Evolutionary conservation across 2,113 vertebrate genomes (phyloP).

Genomic region (Microtus pennsylvanicus): DNA sequence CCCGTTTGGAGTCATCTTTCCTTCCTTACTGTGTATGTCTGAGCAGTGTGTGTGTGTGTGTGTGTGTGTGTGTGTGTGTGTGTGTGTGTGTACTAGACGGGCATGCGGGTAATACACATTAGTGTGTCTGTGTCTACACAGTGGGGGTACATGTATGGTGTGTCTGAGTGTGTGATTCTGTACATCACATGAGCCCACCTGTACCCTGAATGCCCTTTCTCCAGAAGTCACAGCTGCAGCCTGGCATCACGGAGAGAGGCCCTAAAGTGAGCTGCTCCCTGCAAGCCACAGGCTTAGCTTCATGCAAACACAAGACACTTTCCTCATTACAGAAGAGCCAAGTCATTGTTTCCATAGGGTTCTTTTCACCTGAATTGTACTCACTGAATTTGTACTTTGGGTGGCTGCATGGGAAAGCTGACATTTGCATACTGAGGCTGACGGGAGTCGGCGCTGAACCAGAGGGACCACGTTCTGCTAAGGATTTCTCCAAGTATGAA

Average conservation of each 20-base stretch:
- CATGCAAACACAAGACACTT: too few relatives aligned
- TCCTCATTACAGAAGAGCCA: not conserved
- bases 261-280: not conserved
- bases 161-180: not conserved
- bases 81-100: not conserved
- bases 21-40: not conserved
- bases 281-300: not conserved
- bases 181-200: rapidly evolving
- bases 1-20: not conserved
- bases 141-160: not conserved
- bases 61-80: not conserved
- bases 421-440: not conserved
- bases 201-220: not conserved
- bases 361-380: not conserved
- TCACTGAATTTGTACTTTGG: not conserved
- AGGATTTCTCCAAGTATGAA: not conserved
- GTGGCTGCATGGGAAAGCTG: not conserved
- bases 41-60: not conserved
- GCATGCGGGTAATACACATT: not conserved
- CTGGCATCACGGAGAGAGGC: not conserved
- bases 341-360: not conserved
- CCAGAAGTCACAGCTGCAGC: not conserved
- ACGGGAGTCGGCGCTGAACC: not conserved
- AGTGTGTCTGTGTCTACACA: not conserved
- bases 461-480: not conserved